Conservation (phyloP, 2,797 vertebrate species). For the Mergus octosetaceus region DNA sequence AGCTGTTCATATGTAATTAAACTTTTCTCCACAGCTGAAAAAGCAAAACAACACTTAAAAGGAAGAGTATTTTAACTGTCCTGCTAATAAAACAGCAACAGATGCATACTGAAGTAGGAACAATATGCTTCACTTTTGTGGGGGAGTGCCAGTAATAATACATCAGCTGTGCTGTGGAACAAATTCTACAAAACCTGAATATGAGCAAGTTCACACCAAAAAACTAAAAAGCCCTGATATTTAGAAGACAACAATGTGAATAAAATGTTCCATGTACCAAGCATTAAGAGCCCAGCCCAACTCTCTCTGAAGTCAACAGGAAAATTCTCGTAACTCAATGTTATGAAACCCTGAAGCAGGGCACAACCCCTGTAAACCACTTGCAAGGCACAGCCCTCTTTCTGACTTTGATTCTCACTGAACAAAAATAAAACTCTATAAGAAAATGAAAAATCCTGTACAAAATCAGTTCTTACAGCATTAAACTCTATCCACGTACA, state of each 20-base stretch:
- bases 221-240: neutral
- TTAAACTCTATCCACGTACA: neutral
- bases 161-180: neutral
- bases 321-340: neutral
- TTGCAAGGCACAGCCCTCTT: neutral
- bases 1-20: neutral
- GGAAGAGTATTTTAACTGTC: neutral
- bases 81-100: neutral
- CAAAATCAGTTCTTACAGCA: neutral
- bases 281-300: neutral
- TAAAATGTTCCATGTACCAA: neutral
- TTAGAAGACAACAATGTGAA: neutral
- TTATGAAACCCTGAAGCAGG: neutral
- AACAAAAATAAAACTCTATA: neutral
- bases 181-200: neutral
- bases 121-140: neutral
- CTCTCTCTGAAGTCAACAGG: neutral
- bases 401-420: neutral
- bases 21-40: neutral
- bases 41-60: neutral
- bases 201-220: neutral
- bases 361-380: accelerated
- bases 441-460: neutral
- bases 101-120: neutral
- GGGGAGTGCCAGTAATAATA: neutral